Conservation (phyloP, 2,888 invertebrate genomes). For the Phaedon cochleariae region DNA sequence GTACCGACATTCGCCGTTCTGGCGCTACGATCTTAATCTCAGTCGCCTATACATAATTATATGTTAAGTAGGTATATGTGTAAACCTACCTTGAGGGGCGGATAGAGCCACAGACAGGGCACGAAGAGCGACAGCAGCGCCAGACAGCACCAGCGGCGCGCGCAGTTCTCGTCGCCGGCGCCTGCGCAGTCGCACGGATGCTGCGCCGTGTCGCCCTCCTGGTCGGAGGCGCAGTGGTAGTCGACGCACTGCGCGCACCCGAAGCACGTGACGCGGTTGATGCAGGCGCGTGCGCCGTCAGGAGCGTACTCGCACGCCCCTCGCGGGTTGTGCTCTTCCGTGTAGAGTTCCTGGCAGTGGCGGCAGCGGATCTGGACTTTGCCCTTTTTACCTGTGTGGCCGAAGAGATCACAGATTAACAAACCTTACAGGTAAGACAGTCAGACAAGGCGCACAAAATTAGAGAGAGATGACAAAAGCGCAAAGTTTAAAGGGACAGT, state of each 20-base stretch:
- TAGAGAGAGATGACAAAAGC: no score
- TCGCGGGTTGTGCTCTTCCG: constrained; percentile 83
- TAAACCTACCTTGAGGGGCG: constrained; percentile 74
- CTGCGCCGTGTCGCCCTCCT: constrained; percentile 86
- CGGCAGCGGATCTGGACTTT: constrained; percentile 64
- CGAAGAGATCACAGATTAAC: no score
- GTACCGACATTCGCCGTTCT: no score
- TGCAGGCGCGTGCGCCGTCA: constrained; percentile 80
- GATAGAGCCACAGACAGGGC: constrained; percentile 95
- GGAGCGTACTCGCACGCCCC: constrained; percentile 90
- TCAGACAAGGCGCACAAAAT: no score
- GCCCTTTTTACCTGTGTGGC: background rate
- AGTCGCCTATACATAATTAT: no score
- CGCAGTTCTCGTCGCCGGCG: constrained; percentile 73
- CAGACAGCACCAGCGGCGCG: constrained; percentile 86
- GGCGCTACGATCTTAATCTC: no score
- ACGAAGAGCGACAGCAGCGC: constrained; percentile 86
- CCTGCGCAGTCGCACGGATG: constrained; percentile 84
- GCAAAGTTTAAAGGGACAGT: no score
- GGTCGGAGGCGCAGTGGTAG: constrained; percentile 93
- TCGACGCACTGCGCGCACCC: constrained; percentile 86
- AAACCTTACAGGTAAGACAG: no score
- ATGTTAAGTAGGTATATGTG: no score
- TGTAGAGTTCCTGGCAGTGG: constrained; percentile 83
- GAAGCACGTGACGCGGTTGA: constrained; percentile 83